Evolutionary conservation across 2,888 invertebrate genomes (phyloP).

Genomic region (Neoaliturus tenellus): DNA sequence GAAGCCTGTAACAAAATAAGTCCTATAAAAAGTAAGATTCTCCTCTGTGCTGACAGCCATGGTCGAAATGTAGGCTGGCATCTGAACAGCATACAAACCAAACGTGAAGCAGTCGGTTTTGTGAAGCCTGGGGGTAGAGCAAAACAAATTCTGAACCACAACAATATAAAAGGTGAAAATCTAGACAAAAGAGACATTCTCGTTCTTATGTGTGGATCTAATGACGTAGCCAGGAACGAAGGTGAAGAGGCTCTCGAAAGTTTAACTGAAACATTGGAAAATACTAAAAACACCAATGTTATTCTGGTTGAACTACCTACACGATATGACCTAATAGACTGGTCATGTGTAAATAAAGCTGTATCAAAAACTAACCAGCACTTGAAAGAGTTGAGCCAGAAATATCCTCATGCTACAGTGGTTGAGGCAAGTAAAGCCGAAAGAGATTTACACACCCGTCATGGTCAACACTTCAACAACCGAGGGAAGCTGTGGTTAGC

Average conservation of each 20-base stretch:
- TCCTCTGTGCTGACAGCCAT: too few relatives aligned
- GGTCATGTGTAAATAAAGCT: not conserved
- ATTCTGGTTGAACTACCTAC: not conserved
- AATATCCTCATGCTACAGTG: not conserved
- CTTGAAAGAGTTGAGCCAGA: not conserved
- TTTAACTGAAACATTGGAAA: conserved; percentile 23
- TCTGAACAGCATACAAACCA: too few relatives aligned
- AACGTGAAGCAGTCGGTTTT: too few relatives aligned
- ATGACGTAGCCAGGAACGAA: not conserved
- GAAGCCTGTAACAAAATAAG: too few relatives aligned
- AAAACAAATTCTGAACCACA: too few relatives aligned
- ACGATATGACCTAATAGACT: not conserved
- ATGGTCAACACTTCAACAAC: not conserved
- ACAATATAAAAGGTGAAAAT: too few relatives aligned
- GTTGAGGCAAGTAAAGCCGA: not conserved
- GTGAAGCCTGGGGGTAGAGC: too few relatives aligned
- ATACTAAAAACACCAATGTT: not conserved
- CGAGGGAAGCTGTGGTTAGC: conserved; percentile 15
- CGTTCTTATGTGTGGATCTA: not conserved
- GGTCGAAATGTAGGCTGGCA: too few relatives aligned
- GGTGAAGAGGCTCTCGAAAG: not conserved
- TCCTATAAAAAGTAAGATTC: too few relatives aligned
- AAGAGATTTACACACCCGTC: conserved; percentile 19
- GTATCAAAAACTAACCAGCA: not conserved
- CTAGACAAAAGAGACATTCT: too few relatives aligned